Evolutionary conservation across 2,888 invertebrate genomes (phyloP).

Genomic region (Listrodromus nycthemerus): DNA sequence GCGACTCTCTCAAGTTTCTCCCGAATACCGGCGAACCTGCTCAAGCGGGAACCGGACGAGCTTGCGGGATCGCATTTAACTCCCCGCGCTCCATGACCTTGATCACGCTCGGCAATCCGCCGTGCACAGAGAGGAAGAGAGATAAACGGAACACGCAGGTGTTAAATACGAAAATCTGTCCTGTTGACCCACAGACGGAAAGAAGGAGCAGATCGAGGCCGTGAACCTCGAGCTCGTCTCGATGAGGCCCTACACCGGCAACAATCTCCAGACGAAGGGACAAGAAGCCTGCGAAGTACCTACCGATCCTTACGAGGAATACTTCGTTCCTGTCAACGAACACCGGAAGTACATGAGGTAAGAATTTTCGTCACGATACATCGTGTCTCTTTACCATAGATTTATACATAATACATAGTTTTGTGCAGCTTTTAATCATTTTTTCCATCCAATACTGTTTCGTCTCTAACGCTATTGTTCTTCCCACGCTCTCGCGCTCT

Average conservation of each 20-base stretch:
- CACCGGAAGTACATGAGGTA: constrained; percentile 94
- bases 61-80: constrained; percentile 51
- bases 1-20: constrained; percentile 69
- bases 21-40: constrained; percentile 65
- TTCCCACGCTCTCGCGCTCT: constrained; percentile 17
- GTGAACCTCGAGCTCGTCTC: constrained; percentile 93
- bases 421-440: constrained; percentile 27
- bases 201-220: constrained; percentile 87
- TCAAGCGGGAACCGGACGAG: constrained; percentile 35
- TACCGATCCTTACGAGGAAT: constrained; percentile 92
- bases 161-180: constrained; percentile 63
- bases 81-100: constrained; percentile 53
- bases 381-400: neutral
- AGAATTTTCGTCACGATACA: constrained; percentile 61
- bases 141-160: constrained; percentile 30
- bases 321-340: constrained; percentile 94
- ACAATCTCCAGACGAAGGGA: constrained; percentile 84
- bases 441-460: constrained; percentile 15
- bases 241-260: constrained; percentile 88
- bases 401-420: neutral
- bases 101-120: constrained; percentile 40
- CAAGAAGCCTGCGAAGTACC: constrained; percentile 85
- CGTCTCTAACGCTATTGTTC: constrained; percentile 11
- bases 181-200: constrained; percentile 73
- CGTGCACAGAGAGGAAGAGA: neutral